Percentiles rank a stretch among this genome's conserved stretches.
Conservation (phyloP, 2,113 vertebrate species). For the Hyperoodon ampullatus region DNA sequence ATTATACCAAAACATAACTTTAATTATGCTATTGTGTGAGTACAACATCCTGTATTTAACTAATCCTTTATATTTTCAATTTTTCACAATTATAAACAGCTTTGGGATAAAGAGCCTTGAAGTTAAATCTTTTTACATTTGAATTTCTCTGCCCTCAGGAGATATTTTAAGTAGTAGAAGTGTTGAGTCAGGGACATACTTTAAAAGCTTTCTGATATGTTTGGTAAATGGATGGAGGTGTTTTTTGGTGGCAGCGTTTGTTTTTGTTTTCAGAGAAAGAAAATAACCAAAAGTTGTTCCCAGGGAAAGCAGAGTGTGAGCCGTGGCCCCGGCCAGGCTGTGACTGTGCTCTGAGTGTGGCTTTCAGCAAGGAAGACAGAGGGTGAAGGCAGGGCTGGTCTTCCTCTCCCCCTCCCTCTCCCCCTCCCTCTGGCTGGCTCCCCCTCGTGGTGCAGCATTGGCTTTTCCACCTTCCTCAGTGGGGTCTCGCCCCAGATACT, state of each 20-base stretch:
- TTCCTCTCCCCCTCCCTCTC: fast-evolving
- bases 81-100: slow-evolving; percentile 29
- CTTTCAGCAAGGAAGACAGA: neutral
- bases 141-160: slow-evolving; percentile 14
- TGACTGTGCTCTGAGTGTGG: neutral
- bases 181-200: neutral
- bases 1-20: neutral
- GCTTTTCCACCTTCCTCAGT: neutral
- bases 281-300: neutral
- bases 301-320: fast-evolving
- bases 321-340: fast-evolving
- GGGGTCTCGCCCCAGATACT: fast-evolving
- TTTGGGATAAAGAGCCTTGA: neutral
- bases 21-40: neutral
- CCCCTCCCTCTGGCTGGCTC: fast-evolving
- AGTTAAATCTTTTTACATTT: neutral
- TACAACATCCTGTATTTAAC: neutral
- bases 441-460: fast-evolving
- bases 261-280: neutral
- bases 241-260: neutral
- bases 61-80: neutral
- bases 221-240: neutral
- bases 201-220: neutral
- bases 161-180: neutral
- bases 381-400: fast-evolving